Percentiles rank a stretch among this genome's conserved stretches.
Evolutionary conservation across 2,797 vertebrate genomes (phyloP).

Genomic region (Ctenopoma multispine): DNA sequence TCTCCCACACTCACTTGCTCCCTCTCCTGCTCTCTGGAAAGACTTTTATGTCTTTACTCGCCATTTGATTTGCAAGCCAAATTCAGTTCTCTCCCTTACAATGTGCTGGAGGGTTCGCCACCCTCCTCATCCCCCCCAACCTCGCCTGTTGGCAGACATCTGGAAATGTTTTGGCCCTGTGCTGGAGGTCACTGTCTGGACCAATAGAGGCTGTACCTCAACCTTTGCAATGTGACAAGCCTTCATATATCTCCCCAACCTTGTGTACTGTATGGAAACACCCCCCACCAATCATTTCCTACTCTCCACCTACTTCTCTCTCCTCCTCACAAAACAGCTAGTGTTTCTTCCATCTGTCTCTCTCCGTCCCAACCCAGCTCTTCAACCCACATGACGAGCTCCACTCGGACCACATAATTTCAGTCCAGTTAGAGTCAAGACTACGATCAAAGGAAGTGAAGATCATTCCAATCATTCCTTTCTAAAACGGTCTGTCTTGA

Average conservation of each 20-base stretch:
- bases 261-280: constrained; percentile 58
- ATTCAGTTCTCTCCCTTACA: constrained; percentile 52
- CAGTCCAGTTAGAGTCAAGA: constrained; percentile 9
- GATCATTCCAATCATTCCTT: constrained; percentile 35
- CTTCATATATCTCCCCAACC: constrained; percentile 71
- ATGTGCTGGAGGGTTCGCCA: constrained; percentile 30
- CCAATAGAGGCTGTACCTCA: constrained; percentile 74
- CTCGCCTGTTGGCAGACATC: constrained; percentile 76
- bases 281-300: constrained; percentile 27
- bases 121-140: background rate
- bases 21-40: constrained; percentile 46
- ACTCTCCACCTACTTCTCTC: background rate
- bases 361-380: background rate
- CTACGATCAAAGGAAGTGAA: constrained; percentile 20
- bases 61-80: constrained; percentile 68
- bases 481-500: constrained; percentile 1
- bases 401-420: constrained; percentile 5
- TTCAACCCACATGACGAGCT: background rate
- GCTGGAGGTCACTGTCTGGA: constrained; percentile 79
- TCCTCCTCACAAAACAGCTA: background rate
- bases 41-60: constrained; percentile 56
- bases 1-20: constrained; percentile 36
- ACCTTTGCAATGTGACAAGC: constrained; percentile 74
- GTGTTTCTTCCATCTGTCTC: constrained; percentile 17
- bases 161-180: constrained; percentile 77